Evolutionary conservation across 2,113 vertebrate species (phyloP), one percentile per base, ranked within the genome.

Genomic region (Nerophis ophidion): DNA sequence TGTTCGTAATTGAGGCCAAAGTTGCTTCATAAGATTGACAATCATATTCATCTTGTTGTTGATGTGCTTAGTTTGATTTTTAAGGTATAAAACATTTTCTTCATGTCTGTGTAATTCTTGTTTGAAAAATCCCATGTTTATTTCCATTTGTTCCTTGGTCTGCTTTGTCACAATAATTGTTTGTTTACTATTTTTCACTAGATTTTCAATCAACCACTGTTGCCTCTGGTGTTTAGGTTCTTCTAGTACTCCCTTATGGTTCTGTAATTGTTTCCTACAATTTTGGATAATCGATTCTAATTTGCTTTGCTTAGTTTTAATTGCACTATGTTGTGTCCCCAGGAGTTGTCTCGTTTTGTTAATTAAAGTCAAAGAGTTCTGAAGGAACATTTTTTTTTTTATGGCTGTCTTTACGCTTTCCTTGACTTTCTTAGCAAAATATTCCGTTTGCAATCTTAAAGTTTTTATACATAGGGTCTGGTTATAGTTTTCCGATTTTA

Each of bases 401-500:
- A 17, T 14, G 38, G 38, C n/a, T 19, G 38, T 42, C 10, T 56
- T 17, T 19, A 4, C 7, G 10, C n/a, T 56, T 7, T 12, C 19
- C 54, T 16, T 11, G n/a, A 56, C 11, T 17, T 42, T 56, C 54
- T 19, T 16, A 19, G 16, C 7, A 42, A 42, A 56, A 42, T 56
- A 16, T 56, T 42, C 17, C n/a, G 42, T 42, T 56, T 56, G 54
- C 12, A 42, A 4, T 56, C 4, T 42, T 6, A 56, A 19, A 19
- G n/a, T 42, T 56, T 10, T 42, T 17, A 42, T 16, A 40, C 12
- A 16, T 3, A 56, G 16, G n/a, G 12, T 8, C 11, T 19, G 54
- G 54, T 56, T 38, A 40, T 56, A 10, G 19, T 42, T 42, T 56
- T 56, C 54, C 42, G 40, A 10, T 56, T 11, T 56, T 7, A 56